phyloP scores from a whole-genome alignment of 2,113 vertebrate species.

The Sporophila hypoxantha region DNA sequence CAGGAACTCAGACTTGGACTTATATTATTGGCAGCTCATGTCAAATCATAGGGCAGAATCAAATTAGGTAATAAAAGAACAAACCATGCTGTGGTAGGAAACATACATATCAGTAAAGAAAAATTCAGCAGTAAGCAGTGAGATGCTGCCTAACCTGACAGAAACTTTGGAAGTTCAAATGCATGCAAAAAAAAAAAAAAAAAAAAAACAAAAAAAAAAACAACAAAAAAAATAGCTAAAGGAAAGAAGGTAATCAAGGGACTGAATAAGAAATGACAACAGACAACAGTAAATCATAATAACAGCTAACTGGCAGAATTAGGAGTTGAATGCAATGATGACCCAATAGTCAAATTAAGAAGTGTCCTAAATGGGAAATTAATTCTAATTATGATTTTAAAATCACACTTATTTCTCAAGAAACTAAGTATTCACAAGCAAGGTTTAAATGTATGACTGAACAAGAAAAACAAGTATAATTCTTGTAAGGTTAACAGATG shows the following conservation, averaged over 20 bases:
- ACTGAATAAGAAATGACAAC: background rate
- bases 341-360: background rate
- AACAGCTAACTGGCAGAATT: background rate
- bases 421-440: background rate
- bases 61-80: background rate
- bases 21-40: background rate
- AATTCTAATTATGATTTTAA: background rate
- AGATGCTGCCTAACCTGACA: background rate
- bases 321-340: background rate
- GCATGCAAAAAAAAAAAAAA: background rate
- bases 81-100: background rate
- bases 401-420: background rate
- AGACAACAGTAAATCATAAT: background rate
- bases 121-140: background rate
- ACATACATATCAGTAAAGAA: background rate
- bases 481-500: background rate
- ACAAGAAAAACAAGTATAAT: background rate
- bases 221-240: background rate
- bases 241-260: background rate
- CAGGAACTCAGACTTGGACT: background rate
- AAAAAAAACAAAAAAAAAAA: rapidly evolving
- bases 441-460: background rate
- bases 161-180: background rate
- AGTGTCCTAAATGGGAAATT: background rate
- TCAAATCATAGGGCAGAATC: background rate